These are phyloP conservation scores for Erpetoichthys calabaricus DNA, from an alignment of 2,797 vertebrate species.

Conservation along the genomic window DNA sequence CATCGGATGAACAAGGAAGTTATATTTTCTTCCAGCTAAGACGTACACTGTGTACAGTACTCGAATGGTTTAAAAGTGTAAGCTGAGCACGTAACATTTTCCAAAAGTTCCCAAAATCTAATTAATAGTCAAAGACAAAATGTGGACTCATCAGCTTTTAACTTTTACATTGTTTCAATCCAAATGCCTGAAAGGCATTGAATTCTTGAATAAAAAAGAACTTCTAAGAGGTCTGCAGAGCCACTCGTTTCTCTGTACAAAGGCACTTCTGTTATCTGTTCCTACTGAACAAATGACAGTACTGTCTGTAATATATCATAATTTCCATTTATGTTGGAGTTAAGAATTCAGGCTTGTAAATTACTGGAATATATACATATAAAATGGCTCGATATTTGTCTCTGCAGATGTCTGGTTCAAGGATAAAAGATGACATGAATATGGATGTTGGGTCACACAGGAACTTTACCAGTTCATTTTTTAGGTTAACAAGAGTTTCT, in stretches of 20 bases:
- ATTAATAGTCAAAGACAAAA: no score
- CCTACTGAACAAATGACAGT: slow-evolving; percentile 33
- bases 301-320: slow-evolving; percentile 43
- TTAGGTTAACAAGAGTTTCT: no score
- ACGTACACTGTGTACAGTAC: no score
- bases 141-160: no score
- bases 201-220: slow-evolving; percentile 52
- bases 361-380: slow-evolving; percentile 20
- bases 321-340: slow-evolving; percentile 25
- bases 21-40: no score
- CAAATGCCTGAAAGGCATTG: slow-evolving; percentile 17
- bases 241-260: slow-evolving; percentile 37
- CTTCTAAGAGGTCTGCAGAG: slow-evolving; percentile 31
- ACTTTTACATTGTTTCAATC: slow-evolving; percentile 21
- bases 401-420: slow-evolving; percentile 32
- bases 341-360: slow-evolving; percentile 46
- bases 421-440: slow-evolving; percentile 38
- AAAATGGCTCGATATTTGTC: slow-evolving; percentile 25
- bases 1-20: no score
- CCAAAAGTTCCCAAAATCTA: no score
- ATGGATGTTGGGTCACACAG: slow-evolving; percentile 28
- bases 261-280: slow-evolving; percentile 40
- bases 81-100: no score
- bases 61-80: no score
- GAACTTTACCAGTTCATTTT: no score